These are phyloP conservation scores for Gouania willdenowi DNA, from an alignment of 2,797 vertebrate species.

Conservation along the genomic window DNA sequence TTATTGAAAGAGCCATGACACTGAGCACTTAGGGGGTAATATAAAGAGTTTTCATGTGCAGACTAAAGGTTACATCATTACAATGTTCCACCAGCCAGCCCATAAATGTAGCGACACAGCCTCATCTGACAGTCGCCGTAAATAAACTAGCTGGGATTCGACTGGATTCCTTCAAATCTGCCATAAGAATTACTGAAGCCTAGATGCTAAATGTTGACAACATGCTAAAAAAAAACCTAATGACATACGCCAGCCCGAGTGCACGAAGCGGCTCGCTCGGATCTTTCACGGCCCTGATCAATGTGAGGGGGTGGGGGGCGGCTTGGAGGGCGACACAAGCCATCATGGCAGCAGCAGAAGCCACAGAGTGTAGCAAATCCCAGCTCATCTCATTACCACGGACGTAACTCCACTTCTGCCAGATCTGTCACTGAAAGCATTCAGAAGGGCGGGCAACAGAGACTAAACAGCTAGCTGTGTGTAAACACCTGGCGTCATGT, in stretches of 20 bases:
- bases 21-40: neutral
- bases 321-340: constrained; percentile 58
- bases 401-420: constrained; percentile 45
- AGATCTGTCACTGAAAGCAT: constrained; percentile 39
- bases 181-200: constrained; percentile 19
- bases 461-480: constrained; percentile 15
- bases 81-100: constrained; percentile 17
- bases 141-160: constrained; percentile 25
- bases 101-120: constrained; percentile 8
- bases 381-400: constrained; percentile 61
- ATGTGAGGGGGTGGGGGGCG: no score
- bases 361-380: constrained; percentile 59
- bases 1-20: constrained; percentile 1
- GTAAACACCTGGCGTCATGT: constrained; percentile 47
- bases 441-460: constrained; percentile 17
- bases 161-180: constrained; percentile 11
- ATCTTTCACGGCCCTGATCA: constrained; percentile 57
- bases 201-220: neutral
- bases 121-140: constrained; percentile 19
- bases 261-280: constrained; percentile 48
- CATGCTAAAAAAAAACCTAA: neutral
- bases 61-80: constrained; percentile 20
- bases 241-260: constrained; percentile 57
- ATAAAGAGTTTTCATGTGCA: constrained; percentile 11
- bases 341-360: constrained; percentile 53